Evolutionary conservation across 1,140 invertebrate genomes (phyloP), one percentile per base, ranked within the genome.

Genomic region (Ericerus pela): DNA sequence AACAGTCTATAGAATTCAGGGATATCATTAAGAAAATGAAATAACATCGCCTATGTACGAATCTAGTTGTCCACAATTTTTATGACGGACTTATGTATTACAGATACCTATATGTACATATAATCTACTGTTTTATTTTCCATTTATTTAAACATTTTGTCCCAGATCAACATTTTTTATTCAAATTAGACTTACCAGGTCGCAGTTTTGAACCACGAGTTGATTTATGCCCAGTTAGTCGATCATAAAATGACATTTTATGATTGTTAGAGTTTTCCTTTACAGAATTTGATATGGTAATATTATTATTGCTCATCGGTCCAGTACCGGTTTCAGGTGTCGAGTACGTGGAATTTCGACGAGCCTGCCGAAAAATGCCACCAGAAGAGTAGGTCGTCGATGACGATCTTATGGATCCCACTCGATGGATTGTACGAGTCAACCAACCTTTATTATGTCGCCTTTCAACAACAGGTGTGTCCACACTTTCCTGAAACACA

Each of bases 401-500:
- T 0, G 84, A 82, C 22, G 85, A 88, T 2, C 86, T 73, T 16
- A 86, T 77, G 0, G 85, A 88, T 1, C 84, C 85, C 76, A 88
- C 84, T 60, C 84, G 70, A 3, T 82, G 86, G 31, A 88, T 81
- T 65, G 86, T 84, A 22, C 85, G 73, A 55, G 83, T 82, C 56
- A 90, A 80, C 86, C 86, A 90, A n/a, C n/a, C n/a, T n/a, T n/a
- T n/a, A 67, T 85, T 88, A 66, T 88, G 88, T n/a, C 84, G 69
- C 47, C 84, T 66, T 63, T 88, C 83, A 8, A 85, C 84, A 61
- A 90, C 72, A 1, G 86, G 86, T 0, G 86, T 88, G 62, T 88
- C 85, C 0, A 90, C 86, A 64, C 85, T 88, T 68, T 88, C 86
- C 85, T 89, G 63, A 16, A 47, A 12, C 1, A 24, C 24, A 64